Evolutionary conservation across 2,113 vertebrate species (phyloP).

Genomic region (Sminthopsis crassicaudata): DNA sequence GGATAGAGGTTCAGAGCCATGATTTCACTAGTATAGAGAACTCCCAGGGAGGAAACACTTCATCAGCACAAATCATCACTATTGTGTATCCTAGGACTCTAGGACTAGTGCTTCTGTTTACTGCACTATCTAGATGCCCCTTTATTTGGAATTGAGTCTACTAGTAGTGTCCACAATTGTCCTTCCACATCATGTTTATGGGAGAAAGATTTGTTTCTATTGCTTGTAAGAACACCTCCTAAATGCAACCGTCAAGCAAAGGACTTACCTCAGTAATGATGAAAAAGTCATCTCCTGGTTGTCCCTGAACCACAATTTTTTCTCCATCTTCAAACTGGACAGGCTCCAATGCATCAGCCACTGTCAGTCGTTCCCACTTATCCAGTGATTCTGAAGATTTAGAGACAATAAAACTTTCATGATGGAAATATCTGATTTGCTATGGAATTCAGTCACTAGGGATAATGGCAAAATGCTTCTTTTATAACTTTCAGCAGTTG

Average conservation of each 20-base stretch:
- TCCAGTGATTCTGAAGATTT: constrained; percentile 92
- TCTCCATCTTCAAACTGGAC: constrained; percentile 98
- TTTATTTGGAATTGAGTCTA: neutral
- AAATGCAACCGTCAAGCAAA: neutral
- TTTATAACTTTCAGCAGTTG: neutral
- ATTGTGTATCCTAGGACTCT: neutral
- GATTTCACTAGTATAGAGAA: neutral
- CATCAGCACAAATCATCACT: neutral
- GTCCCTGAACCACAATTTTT: constrained; percentile 97
- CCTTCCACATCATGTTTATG: neutral
- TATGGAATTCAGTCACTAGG: neutral
- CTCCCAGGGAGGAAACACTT: neutral
- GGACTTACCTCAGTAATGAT: constrained; percentile 95
- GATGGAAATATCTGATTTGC: neutral
- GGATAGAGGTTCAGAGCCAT: neutral
- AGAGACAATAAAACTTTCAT: constrained; percentile 16
- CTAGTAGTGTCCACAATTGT: neutral
- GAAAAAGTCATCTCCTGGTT: constrained; percentile 96
- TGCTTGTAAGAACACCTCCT: neutral
- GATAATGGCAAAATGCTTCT: neutral
- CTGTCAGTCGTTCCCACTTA: constrained; percentile 97
- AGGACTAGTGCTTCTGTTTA: no score
- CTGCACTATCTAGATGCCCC: no score
- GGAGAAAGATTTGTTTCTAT: neutral
- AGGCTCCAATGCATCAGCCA: constrained; percentile 95